phyloP scores from a whole-genome alignment of 2,797 vertebrate species.

The Natrix natrix region DNA sequence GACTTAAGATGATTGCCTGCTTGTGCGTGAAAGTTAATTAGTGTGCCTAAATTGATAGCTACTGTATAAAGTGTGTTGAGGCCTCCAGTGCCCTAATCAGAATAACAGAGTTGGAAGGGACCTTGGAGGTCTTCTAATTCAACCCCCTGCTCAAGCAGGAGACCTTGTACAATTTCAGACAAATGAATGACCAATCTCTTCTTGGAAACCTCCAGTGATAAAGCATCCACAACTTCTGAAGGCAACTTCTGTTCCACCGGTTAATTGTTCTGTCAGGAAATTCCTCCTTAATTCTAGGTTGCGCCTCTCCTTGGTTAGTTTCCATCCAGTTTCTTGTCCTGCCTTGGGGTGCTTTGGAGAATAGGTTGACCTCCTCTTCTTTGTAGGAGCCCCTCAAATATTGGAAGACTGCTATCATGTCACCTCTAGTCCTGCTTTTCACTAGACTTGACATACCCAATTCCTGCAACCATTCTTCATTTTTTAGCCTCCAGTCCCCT shows the following conservation, averaged over 20 bases:
- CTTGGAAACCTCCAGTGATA: not conserved
- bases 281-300: not conserved
- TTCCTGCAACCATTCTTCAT: not conserved
- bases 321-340: not conserved
- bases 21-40: constrained; percentile 30
- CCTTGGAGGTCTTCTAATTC: not conserved
- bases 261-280: not conserved
- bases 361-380: not conserved
- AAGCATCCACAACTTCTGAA: not conserved
- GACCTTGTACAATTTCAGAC: accelerated
- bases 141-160: not conserved
- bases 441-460: not conserved
- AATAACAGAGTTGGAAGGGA: not conserved
- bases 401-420: not conserved
- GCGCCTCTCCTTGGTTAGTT: not conserved
- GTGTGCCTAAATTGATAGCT: constrained; percentile 14
- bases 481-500: not conserved
- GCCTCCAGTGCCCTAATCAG: not conserved
- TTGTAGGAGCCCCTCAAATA: not conserved
- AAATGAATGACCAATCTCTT: not conserved
- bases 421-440: not conserved
- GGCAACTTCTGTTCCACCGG: not conserved
- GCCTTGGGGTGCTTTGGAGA: not conserved
- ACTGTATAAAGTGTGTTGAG: not conserved
- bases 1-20: constrained; percentile 40